Percentiles rank a stretch among this genome's conserved stretches.
Evolutionary conservation across 2,113 vertebrate genomes (phyloP).

Genomic region (Coreoperca whiteheadi): DNA sequence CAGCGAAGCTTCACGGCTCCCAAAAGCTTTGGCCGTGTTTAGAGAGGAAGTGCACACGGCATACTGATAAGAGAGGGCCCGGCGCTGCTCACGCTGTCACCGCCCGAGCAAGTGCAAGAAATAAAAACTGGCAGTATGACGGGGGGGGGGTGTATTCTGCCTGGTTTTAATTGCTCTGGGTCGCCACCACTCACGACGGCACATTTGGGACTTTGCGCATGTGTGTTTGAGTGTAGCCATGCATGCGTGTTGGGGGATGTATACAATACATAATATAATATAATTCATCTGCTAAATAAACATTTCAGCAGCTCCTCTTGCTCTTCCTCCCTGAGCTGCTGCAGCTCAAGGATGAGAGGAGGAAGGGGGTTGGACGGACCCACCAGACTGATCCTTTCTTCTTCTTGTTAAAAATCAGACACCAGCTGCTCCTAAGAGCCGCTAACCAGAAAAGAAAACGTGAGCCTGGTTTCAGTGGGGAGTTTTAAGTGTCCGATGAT

Average conservation of each 20-base stretch:
- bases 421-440: slow-evolving; percentile 30
- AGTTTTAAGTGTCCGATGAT: not conserved
- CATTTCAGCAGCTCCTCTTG: slow-evolving; percentile 63
- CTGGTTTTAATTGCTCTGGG: slow-evolving; percentile 70
- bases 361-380: slow-evolving; percentile 15
- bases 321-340: slow-evolving; percentile 28
- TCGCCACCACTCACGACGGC: slow-evolving; percentile 37
- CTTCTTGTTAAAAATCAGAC: slow-evolving; percentile 51
- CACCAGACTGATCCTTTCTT: slow-evolving; percentile 10
- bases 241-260: slow-evolving; percentile 49
- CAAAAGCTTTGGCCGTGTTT: slow-evolving; percentile 77
- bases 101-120: not conserved
- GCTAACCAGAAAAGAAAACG: not conserved
- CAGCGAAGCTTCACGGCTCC: slow-evolving; percentile 68
- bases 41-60: slow-evolving; percentile 69
- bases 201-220: slow-evolving; percentile 58
- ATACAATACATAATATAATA: slow-evolving; percentile 54
- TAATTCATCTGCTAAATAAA: slow-evolving; percentile 69
- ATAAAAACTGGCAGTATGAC: slow-evolving; percentile 25
- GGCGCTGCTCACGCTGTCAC: slow-evolving; percentile 29
- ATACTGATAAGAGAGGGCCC: slow-evolving; percentile 73
- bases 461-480: not conserved
- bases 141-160: slow-evolving; percentile 6
- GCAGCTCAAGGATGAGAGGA: slow-evolving; percentile 48
- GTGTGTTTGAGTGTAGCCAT: slow-evolving; percentile 29